Evolutionary conservation across 2,113 vertebrate species (phyloP), one percentile per base, ranked within the genome.

Genomic region (Paramisgurnus dabryanus): DNA sequence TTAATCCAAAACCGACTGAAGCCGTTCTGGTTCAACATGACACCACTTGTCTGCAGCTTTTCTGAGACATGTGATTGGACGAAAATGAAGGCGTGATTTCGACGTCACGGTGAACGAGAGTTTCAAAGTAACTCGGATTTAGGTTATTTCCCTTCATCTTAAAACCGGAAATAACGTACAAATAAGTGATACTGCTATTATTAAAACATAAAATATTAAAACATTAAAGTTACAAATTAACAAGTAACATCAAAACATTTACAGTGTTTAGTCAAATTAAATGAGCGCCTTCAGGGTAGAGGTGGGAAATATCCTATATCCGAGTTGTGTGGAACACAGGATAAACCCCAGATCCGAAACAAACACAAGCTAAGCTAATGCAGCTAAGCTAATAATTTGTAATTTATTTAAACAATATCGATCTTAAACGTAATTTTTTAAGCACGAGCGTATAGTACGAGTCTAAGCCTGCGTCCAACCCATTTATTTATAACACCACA

Each of bases 61-160:
- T 87, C 67, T 0, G 72, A 75, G 85, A 66, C 1, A 3, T 79
- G 53, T 87, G 89, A 93, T 92, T 93, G 92, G 92, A 75, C 79
- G 73, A 64, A 78, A 66, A 0, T 4, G 9, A 84, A 86, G 72
- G 75, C 60, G 80, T 63, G 85, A 49, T 43, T 69, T 79, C 67
- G 53, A 76, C 34, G 63, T 75, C 76, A 81, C 27, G 0, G 81
- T 76, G 6, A 22, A 79, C 86, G 18, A 63, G 74, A 22, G 80
- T 34, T 34, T 34, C 27, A 2, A 34, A 34, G 27, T 34, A 34
- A 34, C 27, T 34, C 27, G 27, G 27, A 34, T 34, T 34, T 22
- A 22, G 22, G 22, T 22, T 34, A 34, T 34, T 34, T 34, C 27
- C 27, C 27, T 3, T 34, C 27, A 34, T 34, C 27, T 34, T 34